Base-by-base conservation (phyloP, 2,888 invertebrate genomes). In the Ganaspis brasiliensis region DNA sequence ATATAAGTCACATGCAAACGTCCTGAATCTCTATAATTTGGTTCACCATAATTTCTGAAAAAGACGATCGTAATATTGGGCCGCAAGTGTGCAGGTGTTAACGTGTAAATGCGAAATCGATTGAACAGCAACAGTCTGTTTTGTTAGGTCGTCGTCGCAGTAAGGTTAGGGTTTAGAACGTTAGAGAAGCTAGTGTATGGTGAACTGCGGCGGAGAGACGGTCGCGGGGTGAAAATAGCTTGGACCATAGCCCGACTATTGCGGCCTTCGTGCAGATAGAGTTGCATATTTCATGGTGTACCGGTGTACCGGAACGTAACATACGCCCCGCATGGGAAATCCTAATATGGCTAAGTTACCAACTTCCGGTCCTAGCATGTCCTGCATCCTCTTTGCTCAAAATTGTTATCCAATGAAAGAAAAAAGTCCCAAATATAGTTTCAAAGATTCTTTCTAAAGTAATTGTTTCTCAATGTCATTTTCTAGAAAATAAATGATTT, bases 261-360 rank as follows among this genome's bases (percentile, higher is more conserved):
- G 85, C 83, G 84, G 83, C 85, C 77, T 67, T 81, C 81, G 78
- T 79, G 80, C 78, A 86, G 87, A 89, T 88, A 87, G 86, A 85
- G 86, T 85, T 89, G 88, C 88, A 89, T 89, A 89, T 88, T 89
- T 89, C 89, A 89, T 89, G 87, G 87, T 81, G 83, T 85, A 80
- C 82, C 80, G 87, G 87, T 81, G 83, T 85, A 80, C 82, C 80
- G 81, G 83, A 87, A 87, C 86, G 86, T 87, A 87, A 89, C 86
- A 86, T 87, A 90, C 86, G 84, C 84, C 88, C 83, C 90, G 85
- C 90, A 88, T 87, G 90, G 90, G 89, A 90, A 90, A 90, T 90
- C 87, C 86, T 87, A 87, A 87, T 87, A 83, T 82, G 84, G 84
- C 84, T 76, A 70, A 78, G 73, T 77, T 79, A 81, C 77, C 80